Evolutionary conservation across 1,140 invertebrate species (phyloP), one percentile per base, ranked within the genome.

Genomic region (Galendromus occidentalis): DNA sequence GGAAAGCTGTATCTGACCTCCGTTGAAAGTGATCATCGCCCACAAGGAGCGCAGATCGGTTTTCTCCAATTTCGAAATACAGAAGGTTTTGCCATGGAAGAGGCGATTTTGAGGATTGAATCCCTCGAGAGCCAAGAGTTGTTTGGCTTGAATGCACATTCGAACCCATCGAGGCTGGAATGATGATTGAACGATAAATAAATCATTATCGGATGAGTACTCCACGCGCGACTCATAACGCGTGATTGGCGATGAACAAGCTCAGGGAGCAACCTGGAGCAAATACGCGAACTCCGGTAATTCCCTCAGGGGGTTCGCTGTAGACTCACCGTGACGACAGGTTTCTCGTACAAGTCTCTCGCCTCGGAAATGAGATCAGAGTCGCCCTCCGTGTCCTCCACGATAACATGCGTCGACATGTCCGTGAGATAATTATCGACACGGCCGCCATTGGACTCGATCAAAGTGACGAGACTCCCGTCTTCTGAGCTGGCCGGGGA

Each of bases 261-360:
- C n/a, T n/a, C n/a, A n/a, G n/a, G n/a, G n/a, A n/a, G n/a, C n/a
- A n/a, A n/a, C n/a, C n/a, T n/a, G n/a, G n/a, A n/a, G n/a, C n/a
- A n/a, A n/a, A n/a, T n/a, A n/a, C n/a, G n/a, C n/a, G n/a, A n/a
- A n/a, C n/a, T n/a, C n/a, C n/a, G n/a, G n/a, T n/a, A n/a, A n/a
- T n/a, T n/a, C n/a, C n/a, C n/a, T 59, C 14, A 12, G 14, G 12
- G 14, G 25, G 25, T 20, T 18, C 45, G 64, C 20, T 69, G 18
- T 22, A 18, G 44, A 67, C 73, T 82, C 73, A 86, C 83, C 44
- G 82, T 84, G 44, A 91, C 85, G 67, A 87, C 86, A 65, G 88
- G 87, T 47, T 91, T 84, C 74, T 93, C 88, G 78, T 91, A 93
- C 1, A 94, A 77, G 72, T 94, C 89, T 75, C 85, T 85, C 9